Conservation (phyloP, 2,113 vertebrate genomes). For the Romanogobio albipinnatus region DNA sequence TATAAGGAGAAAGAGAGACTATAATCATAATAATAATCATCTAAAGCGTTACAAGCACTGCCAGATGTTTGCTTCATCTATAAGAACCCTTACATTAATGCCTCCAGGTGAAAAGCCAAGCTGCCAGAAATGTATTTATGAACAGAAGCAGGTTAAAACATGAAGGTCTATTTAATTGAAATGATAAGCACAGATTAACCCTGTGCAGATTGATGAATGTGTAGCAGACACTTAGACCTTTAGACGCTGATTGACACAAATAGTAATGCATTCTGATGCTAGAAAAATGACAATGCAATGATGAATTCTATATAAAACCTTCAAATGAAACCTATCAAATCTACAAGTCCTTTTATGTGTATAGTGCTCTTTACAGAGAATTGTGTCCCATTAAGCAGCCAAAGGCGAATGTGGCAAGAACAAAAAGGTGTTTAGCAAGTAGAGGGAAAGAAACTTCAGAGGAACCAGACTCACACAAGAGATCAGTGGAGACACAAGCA, state of each 20-base stretch:
- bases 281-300: background rate
- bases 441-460: background rate
- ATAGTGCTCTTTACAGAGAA: too few species aligned
- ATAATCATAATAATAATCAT: slow-evolving; percentile 1
- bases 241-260: background rate
- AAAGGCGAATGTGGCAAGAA: background rate
- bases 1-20: background rate
- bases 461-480: background rate
- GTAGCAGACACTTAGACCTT: background rate
- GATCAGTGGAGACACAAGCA: background rate
- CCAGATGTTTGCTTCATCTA: slow-evolving; percentile 18
- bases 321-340: background rate
- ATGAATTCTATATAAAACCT: background rate
- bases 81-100: background rate
- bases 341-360: background rate
- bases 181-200: background rate
- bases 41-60: background rate
- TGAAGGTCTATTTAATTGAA: background rate
- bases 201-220: background rate
- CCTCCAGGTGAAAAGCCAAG: slow-evolving; percentile 22
- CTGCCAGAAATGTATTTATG: slow-evolving; percentile 13
- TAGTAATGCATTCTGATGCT: background rate
- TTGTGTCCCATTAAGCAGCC: background rate
- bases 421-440: background rate
- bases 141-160: background rate